phyloP scores from a whole-genome alignment of 2,888 invertebrate genomes.

The Penaeus monodon region DNA sequence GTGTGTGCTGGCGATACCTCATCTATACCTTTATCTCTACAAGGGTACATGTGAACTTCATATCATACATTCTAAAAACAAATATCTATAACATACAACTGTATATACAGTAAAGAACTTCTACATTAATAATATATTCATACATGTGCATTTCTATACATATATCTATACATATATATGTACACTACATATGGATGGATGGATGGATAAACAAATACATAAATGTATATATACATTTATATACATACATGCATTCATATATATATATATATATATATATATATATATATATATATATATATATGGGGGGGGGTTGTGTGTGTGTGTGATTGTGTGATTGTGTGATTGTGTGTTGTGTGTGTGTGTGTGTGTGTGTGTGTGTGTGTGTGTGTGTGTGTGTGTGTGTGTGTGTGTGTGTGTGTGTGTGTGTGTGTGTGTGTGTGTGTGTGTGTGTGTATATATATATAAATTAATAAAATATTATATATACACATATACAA shows the following conservation, averaged over 20 bases:
- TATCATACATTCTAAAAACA: too few relatives aligned
- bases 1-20: not conserved
- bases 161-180: not conserved
- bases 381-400: conserved; percentile 11
- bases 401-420: conserved; percentile 11
- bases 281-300: too few relatives aligned
- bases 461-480: not conserved
- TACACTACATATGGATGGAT: too few relatives aligned
- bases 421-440: conserved; percentile 11
- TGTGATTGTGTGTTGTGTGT: not conserved
- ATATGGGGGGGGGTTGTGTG: too few relatives aligned
- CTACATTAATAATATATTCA: not conserved
- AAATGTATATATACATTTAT: not conserved
- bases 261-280: too few relatives aligned
- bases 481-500: too few relatives aligned
- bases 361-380: not conserved
- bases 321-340: not conserved
- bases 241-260: too few relatives aligned
- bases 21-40: too few relatives aligned
- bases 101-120: not conserved
- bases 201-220: not conserved
- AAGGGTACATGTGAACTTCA: not conserved
- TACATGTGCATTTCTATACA: not conserved
- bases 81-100: not conserved
- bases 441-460: not conserved